Conservation (phyloP, 2,888 invertebrate species). For the Machimus rusticus region DNA sequence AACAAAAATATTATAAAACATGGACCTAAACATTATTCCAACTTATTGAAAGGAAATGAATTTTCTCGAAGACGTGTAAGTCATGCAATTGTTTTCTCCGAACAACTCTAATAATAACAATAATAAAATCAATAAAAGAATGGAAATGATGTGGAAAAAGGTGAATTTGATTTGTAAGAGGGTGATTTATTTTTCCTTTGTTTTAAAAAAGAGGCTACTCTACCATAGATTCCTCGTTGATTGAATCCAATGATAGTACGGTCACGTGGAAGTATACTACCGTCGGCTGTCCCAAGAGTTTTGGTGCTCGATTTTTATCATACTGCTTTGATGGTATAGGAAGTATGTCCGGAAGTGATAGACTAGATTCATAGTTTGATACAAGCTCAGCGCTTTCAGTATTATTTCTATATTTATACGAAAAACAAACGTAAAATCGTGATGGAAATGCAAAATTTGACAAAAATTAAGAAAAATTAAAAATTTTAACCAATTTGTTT, state of each 20-base stretch:
- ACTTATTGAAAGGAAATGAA: too few relatives aligned
- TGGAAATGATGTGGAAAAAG: too few relatives aligned
- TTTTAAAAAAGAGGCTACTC: background rate
- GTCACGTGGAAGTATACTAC: slow-evolving; percentile 91
- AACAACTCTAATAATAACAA: too few relatives aligned
- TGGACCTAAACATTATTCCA: too few relatives aligned
- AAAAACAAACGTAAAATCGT: background rate
- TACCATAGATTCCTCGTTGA: slow-evolving; percentile 92
- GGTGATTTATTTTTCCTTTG: too few relatives aligned
- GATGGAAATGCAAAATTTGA: background rate
- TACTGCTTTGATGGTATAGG: slow-evolving; percentile 85
- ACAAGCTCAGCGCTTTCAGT: slow-evolving; percentile 62
- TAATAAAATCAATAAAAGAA: too few relatives aligned
- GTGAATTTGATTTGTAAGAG: too few relatives aligned
- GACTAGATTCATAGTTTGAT: slow-evolving; percentile 67
- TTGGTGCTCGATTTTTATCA: slow-evolving; percentile 89
- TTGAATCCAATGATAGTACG: slow-evolving; percentile 89
- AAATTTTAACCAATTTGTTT: background rate
- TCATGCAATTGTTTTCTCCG: too few relatives aligned
- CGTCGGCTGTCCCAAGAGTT: slow-evolving; percentile 84
- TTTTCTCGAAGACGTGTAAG: too few relatives aligned
- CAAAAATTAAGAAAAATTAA: background rate
- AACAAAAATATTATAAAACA: too few relatives aligned
- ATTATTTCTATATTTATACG: slow-evolving; percentile 52
- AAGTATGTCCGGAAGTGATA: slow-evolving; percentile 84